Evolutionary conservation across 2,113 vertebrate species (phyloP).

Genomic region (Eretmochelys imbricata): DNA sequence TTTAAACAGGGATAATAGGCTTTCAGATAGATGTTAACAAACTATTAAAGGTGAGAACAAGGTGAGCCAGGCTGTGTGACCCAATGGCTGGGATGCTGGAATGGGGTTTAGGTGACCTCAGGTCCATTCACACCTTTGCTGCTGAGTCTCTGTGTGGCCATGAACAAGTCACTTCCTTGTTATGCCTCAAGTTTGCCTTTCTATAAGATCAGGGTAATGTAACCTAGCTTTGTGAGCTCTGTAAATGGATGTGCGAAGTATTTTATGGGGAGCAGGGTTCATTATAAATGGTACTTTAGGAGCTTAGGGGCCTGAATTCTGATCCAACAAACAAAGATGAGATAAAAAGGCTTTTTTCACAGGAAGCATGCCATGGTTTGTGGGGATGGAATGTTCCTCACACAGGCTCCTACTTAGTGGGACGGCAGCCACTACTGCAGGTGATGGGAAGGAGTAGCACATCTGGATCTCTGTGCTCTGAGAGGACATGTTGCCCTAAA

Average conservation of each 20-base stretch:
- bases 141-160: neutral
- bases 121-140: neutral
- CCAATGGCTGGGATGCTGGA: neutral
- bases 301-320: neutral
- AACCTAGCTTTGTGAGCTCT: neutral
- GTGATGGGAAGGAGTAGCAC: neutral
- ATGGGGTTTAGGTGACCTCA: neutral
- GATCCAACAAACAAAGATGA: neutral
- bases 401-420: neutral
- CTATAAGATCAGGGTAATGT: neutral
- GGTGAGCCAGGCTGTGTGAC: neutral
- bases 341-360: neutral
- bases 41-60: neutral
- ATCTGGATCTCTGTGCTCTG: rapidly evolving
- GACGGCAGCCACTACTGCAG: neutral
- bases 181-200: neutral
- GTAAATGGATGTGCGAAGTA: neutral
- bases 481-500: neutral
- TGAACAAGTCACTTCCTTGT: neutral
- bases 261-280: neutral
- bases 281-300: neutral
- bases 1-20: no score
- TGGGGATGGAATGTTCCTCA: neutral
- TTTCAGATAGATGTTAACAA: no score
- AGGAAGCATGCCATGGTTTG: neutral